Conservation (phyloP, 2,113 vertebrate genomes). For the Rallus limicola region DNA sequence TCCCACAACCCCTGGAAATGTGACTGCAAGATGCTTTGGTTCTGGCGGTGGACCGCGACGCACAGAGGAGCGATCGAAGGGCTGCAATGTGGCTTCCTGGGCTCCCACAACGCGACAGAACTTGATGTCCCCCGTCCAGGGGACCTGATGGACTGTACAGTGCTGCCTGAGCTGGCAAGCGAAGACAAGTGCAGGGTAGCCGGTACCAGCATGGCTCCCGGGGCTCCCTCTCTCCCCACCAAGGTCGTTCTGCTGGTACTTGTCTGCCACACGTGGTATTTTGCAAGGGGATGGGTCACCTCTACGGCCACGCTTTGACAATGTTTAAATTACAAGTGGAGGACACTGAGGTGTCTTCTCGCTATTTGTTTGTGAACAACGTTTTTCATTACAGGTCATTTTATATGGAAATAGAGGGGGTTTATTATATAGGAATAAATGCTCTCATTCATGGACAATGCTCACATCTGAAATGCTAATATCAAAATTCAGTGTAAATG, state of each 20-base stretch:
- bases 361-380: neutral
- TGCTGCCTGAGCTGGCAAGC: neutral
- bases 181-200: conserved; percentile 29
- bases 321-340: neutral
- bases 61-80: neutral
- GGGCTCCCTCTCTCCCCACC: neutral
- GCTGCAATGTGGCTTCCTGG: conserved; percentile 1
- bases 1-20: conserved; percentile 69
- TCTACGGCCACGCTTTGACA: neutral
- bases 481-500: neutral
- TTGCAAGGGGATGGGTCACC: neutral
- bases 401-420: neutral
- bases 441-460: neutral
- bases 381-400: neutral
- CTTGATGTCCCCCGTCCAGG: fast-evolving
- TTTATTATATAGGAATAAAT: neutral
- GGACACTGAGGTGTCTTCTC: neutral
- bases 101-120: neutral
- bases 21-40: conserved; percentile 45
- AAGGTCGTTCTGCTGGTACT: neutral
- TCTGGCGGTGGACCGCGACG: neutral
- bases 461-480: neutral
- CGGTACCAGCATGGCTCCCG: neutral
- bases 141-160: neutral
- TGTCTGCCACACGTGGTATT: neutral